phyloP scores from a whole-genome alignment of 2,888 invertebrate genomes.

The Drosophila demipolita region DNA sequence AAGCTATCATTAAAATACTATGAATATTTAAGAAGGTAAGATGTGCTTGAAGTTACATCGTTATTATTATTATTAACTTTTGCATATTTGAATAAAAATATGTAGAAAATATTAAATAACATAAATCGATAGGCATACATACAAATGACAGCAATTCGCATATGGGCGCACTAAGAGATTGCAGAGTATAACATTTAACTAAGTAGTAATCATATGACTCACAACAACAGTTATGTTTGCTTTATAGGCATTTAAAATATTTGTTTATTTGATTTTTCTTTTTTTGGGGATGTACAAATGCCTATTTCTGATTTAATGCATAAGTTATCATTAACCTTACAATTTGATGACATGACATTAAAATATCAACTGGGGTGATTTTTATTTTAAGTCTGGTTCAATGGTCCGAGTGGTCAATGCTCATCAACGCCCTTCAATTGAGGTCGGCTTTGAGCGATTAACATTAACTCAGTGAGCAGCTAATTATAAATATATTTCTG shows the following conservation, averaged over 20 bases:
- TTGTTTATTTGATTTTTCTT: not conserved
- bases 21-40: not conserved
- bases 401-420: conserved; percentile 67
- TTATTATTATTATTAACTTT: not conserved
- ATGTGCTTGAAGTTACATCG: not conserved
- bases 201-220: conserved; percentile 29
- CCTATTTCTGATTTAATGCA: conserved; percentile 17
- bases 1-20: conserved; percentile 1
- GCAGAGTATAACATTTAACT: conserved; percentile 8
- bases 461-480: conserved; percentile 15
- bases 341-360: conserved; percentile 55
- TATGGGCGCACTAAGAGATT: not conserved
- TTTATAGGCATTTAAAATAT: conserved; percentile 27
- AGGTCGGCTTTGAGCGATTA: conserved; percentile 64
- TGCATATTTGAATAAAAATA: not conserved
- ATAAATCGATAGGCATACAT: not conserved
- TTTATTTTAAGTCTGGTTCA: conserved; percentile 50
- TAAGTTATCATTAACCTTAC: conserved; percentile 73
- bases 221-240: conserved; percentile 50
- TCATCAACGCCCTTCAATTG: conserved; percentile 69
- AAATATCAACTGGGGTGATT: conserved; percentile 46
- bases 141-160: not conserved
- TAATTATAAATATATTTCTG: conserved; percentile 44
- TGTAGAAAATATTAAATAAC: not conserved
- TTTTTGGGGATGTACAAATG: conserved; percentile 48